Conservation (phyloP, 2,113 vertebrate species). For the Tyto alba region DNA sequence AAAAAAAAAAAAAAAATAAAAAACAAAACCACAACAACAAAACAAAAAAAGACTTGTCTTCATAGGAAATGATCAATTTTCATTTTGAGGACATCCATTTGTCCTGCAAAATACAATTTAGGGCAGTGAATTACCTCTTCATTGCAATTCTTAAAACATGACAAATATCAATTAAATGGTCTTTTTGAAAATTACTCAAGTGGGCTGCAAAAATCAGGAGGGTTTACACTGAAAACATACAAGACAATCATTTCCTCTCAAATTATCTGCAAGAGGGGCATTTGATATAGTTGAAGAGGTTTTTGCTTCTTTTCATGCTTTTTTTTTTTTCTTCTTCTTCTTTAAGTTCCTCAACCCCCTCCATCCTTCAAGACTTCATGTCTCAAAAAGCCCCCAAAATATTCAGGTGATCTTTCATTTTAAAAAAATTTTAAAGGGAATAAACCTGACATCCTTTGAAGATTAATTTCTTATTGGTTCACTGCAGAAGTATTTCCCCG, state of each 20-base stretch:
- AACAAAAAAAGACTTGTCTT: neutral
- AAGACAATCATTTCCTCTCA: neutral
- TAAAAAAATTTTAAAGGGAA: neutral
- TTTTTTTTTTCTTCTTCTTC: neutral
- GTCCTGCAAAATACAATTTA: neutral
- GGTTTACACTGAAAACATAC: neutral
- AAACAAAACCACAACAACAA: too few species aligned
- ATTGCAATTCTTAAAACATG: neutral
- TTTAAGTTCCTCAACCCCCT: neutral
- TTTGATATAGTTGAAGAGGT: neutral
- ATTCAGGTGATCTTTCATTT: neutral
- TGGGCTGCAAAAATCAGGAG: neutral
- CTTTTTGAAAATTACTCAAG: neutral
- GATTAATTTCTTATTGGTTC: neutral
- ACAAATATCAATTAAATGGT: neutral
- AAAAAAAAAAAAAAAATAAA: neutral
- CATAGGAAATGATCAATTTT: neutral
- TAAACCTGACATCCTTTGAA: neutral
- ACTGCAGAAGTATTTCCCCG: neutral
- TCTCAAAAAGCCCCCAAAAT: neutral
- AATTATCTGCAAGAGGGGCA: neutral
- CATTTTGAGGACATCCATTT: neutral
- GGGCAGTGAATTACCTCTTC: neutral
- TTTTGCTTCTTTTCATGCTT: neutral
- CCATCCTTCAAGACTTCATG: neutral